A percentile compares a stretch with the other conserved stretches of the same genome.
These are phyloP conservation scores for Porites lobata DNA, from an alignment of 92 coral and sea anemone genomes.

Conservation along the genomic window DNA sequence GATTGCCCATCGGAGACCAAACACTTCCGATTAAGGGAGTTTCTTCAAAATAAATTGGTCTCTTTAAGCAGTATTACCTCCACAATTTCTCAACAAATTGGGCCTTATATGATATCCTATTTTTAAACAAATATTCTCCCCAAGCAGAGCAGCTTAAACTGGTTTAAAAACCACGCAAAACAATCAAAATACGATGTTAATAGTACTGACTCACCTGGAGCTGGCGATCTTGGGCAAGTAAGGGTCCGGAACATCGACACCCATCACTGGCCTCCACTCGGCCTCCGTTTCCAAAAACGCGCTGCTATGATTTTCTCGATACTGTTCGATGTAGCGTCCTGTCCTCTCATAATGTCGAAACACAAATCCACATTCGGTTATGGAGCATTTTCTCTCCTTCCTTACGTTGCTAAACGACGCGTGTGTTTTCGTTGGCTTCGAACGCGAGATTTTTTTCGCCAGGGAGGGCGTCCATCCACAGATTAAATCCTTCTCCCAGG, in stretches of 20 bases:
- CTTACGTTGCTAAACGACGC: slow-evolving; percentile 81
- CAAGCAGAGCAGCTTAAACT: slow-evolving; percentile 1
- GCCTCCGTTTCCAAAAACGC: slow-evolving; percentile 72
- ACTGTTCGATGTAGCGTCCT: slow-evolving; percentile 85
- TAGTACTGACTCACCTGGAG: slow-evolving; percentile 82
- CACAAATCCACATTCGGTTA: slow-evolving; percentile 73
- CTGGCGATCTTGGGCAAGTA: slow-evolving; percentile 81
- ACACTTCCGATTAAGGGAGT: not conserved
- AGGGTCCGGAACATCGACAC: slow-evolving; percentile 87
- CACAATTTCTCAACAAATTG: not conserved
- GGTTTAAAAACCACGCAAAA: slow-evolving; percentile 17
- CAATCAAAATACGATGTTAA: slow-evolving; percentile 66
- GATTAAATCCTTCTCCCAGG: slow-evolving; percentile 44
- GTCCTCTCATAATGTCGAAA: slow-evolving; percentile 93
- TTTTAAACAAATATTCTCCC: not conserved
- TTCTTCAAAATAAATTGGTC: not conserved
- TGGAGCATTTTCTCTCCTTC: slow-evolving; percentile 42
- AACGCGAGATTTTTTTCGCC: slow-evolving; percentile 48
- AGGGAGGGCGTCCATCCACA: slow-evolving; percentile 79
- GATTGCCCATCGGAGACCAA: not conserved
- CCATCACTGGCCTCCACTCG: slow-evolving; percentile 77
- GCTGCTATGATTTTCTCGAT: slow-evolving; percentile 86
- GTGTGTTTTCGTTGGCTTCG: slow-evolving; percentile 57
- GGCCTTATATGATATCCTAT: not conserved
- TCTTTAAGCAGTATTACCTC: not conserved